Evolutionary conservation across 2,888 invertebrate species (phyloP), one percentile per base, ranked within the genome.

Genomic region (Acleris sparsana): DNA sequence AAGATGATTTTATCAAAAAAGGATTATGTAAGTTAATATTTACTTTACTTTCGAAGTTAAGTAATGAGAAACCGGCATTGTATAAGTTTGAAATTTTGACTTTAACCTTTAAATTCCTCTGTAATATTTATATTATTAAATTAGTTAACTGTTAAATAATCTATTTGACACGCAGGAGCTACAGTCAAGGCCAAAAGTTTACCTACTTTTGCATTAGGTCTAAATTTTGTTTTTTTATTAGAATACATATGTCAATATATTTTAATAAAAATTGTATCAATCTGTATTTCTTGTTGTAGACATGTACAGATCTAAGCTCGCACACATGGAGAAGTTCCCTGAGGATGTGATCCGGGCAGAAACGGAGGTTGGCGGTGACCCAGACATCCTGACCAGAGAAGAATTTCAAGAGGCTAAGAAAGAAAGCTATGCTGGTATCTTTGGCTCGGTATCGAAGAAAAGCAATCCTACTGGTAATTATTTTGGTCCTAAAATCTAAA

Each of bases 1-100:
- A 97, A 88, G 93, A 94, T 86, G 97, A 97, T 73, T 97, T 97
- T 79, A 97, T 97, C 74, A 95, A 93, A 77, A 96, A 96, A 88
- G 97, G 97, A 77, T 92, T 96, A 39, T 95, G 97, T 97, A 93
- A 93, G 95, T 93, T 44, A 16, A n/a, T n/a, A 44, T 44, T n/a
- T 44, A 39, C 1, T 43, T 43, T 43, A 44, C n/a, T 44, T 33
- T 33, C 11, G 13, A 39, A 17, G 46, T 33, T 33, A 9, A 9
- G 9, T 7, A 29, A 33, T 33, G 9, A 33, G 9, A 9, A 33
- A 33, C 33, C 5, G n/a, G n/a, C n/a, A 25, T 25, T 25, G 25
- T 25, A 7, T 6, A 33, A 33, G 33, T 33, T 33, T 33, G 9
- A 29, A 7, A 7, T 29, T 7, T 29, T 29, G 6, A 0, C 29